Conservation (phyloP, 2,113 vertebrate species). For the Monopterus albus region DNA sequence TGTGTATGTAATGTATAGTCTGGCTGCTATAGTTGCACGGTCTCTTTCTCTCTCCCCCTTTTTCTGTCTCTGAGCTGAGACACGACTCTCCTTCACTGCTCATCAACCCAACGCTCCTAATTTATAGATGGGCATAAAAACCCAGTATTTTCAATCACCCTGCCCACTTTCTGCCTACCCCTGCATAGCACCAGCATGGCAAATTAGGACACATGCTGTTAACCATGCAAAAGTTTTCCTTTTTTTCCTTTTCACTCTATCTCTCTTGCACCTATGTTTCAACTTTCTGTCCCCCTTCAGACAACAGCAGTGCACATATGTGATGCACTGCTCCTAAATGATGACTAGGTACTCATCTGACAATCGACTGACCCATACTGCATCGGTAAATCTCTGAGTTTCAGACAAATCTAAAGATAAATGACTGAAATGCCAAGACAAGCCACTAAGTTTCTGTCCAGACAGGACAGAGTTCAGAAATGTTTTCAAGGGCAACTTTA, state of each 20-base stretch:
- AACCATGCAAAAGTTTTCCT: slow-evolving; percentile 69
- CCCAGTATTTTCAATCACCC: slow-evolving; percentile 68
- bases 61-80: slow-evolving; percentile 55
- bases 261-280: slow-evolving; percentile 3
- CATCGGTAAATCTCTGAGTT: slow-evolving; percentile 28
- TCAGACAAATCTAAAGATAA: slow-evolving; percentile 14
- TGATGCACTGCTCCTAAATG: slow-evolving; percentile 17
- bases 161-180: slow-evolving; percentile 57
- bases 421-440: slow-evolving; percentile 28
- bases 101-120: slow-evolving; percentile 79
- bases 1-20: slow-evolving; percentile 54
- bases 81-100: slow-evolving; percentile 81
- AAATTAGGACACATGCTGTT: slow-evolving; percentile 81
- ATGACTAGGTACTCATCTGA: slow-evolving; percentile 14
- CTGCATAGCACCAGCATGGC: slow-evolving; percentile 67
- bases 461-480: slow-evolving; percentile 57
- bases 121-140: slow-evolving; percentile 83
- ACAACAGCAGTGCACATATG: slow-evolving; percentile 21
- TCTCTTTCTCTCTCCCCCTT: slow-evolving; percentile 25
- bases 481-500: slow-evolving; percentile 78
- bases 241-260: slow-evolving; percentile 21
- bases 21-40: slow-evolving; percentile 41
- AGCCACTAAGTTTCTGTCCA: slow-evolving; percentile 45
- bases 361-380: slow-evolving; percentile 16
- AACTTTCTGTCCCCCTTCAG: not conserved